Percentiles rank a stretch among this genome's conserved stretches.
Evolutionary conservation across 1,140 invertebrate genomes (phyloP).

Genomic region (Homalodisca vitripennis): DNA sequence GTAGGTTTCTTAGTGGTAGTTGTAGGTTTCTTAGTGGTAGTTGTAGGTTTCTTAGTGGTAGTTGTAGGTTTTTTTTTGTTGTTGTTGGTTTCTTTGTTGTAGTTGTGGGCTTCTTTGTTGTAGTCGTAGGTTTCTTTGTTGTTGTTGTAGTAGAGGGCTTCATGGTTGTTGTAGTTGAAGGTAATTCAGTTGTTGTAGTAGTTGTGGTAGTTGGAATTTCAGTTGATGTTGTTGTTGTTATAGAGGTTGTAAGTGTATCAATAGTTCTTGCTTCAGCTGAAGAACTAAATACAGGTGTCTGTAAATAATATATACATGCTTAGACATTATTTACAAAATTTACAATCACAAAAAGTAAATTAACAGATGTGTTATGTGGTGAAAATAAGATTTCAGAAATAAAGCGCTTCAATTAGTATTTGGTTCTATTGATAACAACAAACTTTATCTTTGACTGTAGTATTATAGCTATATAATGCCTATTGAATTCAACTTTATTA

Average conservation of each 20-base stretch:
- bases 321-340: background rate
- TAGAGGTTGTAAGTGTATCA: background rate
- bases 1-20: conserved; percentile 25
- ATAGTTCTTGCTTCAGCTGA: background rate
- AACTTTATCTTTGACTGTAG: too few species aligned
- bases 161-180: background rate
- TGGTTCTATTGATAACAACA: too few species aligned
- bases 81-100: too few species aligned
- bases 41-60: conserved; percentile 30
- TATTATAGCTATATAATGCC: too few species aligned
- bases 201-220: background rate
- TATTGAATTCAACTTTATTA: too few species aligned
- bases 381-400: too few species aligned
- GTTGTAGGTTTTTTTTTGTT: conserved; percentile 26
- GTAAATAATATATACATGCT: conserved; percentile 10
- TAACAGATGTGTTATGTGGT: too few species aligned
- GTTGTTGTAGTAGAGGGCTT: background rate
- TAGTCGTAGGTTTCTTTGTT: conserved; percentile 28
- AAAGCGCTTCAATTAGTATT: too few species aligned
- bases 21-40: conserved; percentile 5
- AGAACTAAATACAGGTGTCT: background rate
- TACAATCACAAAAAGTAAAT: background rate
- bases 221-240: conserved; percentile 11
- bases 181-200: conserved; percentile 3
- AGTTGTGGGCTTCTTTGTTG: conserved; percentile 19